Evolutionary conservation across 2,797 vertebrate genomes (phyloP).

Genomic region (Typhlichthys eigenmanni): DNA sequence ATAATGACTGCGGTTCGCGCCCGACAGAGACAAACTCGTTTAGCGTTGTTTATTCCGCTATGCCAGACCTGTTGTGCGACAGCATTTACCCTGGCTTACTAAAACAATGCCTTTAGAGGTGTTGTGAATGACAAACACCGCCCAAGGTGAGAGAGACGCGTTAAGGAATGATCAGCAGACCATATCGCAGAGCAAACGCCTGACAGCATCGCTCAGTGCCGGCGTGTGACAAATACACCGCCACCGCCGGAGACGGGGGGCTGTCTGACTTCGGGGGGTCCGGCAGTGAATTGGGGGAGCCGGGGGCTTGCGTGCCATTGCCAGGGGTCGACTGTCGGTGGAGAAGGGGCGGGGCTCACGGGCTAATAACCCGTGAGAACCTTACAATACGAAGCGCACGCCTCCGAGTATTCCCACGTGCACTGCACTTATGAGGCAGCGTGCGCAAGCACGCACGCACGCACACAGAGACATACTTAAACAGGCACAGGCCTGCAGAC

Average conservation of each 20-base stretch:
- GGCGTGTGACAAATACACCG: constrained; percentile 32
- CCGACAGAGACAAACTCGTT: constrained; percentile 31
- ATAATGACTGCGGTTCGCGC: constrained; percentile 39
- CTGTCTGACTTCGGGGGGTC: constrained; percentile 29
- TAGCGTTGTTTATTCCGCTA: constrained; percentile 31
- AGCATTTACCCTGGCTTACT: constrained; percentile 45
- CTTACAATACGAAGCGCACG: constrained; percentile 21
- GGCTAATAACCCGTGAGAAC: constrained; percentile 58
- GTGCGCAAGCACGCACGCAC: constrained; percentile 11
- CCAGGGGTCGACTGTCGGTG: constrained; percentile 58
- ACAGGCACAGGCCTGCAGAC: constrained; percentile 1
- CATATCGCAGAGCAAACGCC: neutral
- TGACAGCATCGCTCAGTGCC: constrained; percentile 14
- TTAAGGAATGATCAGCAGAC: constrained; percentile 23
- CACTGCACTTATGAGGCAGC: neutral
- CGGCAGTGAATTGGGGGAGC: constrained; percentile 52
- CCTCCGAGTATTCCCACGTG: constrained; percentile 5
- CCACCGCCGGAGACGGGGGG: neutral
- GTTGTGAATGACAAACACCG: constrained; percentile 53
- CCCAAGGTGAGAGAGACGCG: constrained; percentile 46
- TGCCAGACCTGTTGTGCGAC: constrained; percentile 32
- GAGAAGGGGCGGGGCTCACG: constrained; percentile 40
- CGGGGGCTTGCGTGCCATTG: constrained; percentile 44
- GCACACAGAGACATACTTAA: neutral
- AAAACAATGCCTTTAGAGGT: constrained; percentile 28